phyloP scores from a whole-genome alignment of 2,888 invertebrate species.

The Chrysina gloriosa region DNA sequence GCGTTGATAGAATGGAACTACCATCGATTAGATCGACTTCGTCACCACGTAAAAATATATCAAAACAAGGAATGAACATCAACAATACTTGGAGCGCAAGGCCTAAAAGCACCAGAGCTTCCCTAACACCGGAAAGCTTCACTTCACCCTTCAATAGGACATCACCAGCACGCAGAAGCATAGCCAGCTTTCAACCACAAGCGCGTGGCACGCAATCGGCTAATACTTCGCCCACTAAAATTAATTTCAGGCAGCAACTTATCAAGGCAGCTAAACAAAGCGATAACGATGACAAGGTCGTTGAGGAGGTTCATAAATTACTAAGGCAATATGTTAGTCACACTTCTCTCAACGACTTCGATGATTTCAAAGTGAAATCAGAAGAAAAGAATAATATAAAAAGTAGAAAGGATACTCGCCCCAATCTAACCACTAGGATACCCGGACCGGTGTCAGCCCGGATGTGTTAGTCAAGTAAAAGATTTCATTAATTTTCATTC shows the following conservation, averaged over 20 bases:
- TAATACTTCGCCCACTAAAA: constrained; percentile 73
- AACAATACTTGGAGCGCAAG: constrained; percentile 84
- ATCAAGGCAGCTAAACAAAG: constrained; percentile 77
- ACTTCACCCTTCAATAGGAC: constrained; percentile 59
- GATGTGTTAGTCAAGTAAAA: constrained; percentile 15
- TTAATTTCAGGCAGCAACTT: constrained; percentile 76
- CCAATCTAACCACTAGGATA: constrained; percentile 66
- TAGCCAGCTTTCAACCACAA: constrained; percentile 59
- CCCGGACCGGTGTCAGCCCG: constrained; percentile 64
- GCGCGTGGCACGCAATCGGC: constrained; percentile 68
- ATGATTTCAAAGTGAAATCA: constrained; percentile 64
- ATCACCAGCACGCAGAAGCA: constrained; percentile 63
- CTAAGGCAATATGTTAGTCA: constrained; percentile 72
- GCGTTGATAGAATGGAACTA: constrained; percentile 64
- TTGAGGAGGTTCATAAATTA: constrained; percentile 80
- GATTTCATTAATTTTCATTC: background rate
- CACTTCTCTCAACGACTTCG: constrained; percentile 71
- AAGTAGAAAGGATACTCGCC: constrained; percentile 68
- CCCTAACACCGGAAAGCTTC: constrained; percentile 75
- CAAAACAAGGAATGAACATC: constrained; percentile 63
- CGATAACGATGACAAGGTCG: constrained; percentile 78
- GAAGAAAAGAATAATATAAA: constrained; percentile 55
- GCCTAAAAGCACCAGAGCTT: constrained; percentile 65
- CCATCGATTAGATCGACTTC: constrained; percentile 57
- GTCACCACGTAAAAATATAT: constrained; percentile 66